Evolutionary conservation across 92 coral and sea anemone genomes (phyloP), one percentile per base, ranked within the genome.

Genomic region (Umimayanthus kanabou): DNA sequence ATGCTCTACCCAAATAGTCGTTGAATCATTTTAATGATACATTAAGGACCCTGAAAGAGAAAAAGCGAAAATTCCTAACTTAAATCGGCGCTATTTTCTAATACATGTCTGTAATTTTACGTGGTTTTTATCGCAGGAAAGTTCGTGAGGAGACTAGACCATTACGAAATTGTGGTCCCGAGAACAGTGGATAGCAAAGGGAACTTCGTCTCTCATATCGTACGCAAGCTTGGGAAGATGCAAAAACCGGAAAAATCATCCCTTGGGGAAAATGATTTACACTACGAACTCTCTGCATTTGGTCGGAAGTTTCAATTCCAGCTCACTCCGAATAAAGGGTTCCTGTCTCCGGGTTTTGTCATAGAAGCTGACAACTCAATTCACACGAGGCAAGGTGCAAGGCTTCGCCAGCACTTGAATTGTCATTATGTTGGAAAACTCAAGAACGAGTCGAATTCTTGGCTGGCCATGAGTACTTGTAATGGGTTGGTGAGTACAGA

Each of bases 401-500:
- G 45, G 66, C 85, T 85, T 14, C 92, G 78, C 47, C 88, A 89
- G 79, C 79, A 86, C 81, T 88, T 80, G 61, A 83, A 80, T 88
- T 97, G 99, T 89, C 97, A 97, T 80, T 97, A 88, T 89, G 87
- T 88, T 28, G 99, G 99, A 75, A 80, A 87, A 77, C 92, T 97
- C 43, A 89, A 73, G 86, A 93, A 94, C 93, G 93, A 92, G 39
- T 89, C 99, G 42, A 91, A 87, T 82, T 95, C 97, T 65, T 69
- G 89, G 50, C 95, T 92, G 58, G 92, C 94, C 20, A 76, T 97
- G 67, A 97, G 99, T 87, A 93, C 88, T 71, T 97, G 99, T 76
- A 93, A 92, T 40, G 99, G 99, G 33, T 71, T 95, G 97, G 99
- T 97, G 84, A 90, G 98, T 95, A 20, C 77, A 65, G 55, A 53